Conservation (phyloP, 2,113 vertebrate species). For the Psittacula cyanocephala region DNA sequence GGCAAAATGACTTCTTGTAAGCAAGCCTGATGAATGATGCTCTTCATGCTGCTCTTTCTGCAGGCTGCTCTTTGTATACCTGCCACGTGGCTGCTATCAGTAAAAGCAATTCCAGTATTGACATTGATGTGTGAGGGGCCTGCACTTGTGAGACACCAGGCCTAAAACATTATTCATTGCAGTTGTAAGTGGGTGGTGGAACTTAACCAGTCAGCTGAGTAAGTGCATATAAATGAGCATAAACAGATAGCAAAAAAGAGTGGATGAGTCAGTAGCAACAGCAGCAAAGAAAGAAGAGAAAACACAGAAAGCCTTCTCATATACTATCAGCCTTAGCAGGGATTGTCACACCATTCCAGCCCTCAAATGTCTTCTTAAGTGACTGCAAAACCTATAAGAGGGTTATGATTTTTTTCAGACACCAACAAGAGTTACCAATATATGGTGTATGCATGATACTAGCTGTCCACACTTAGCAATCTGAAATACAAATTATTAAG, state of each 20-base stretch:
- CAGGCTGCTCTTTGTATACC: background rate
- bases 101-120: constrained; percentile 35
- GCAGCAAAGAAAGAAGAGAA: background rate
- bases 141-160: background rate
- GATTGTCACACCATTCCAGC: background rate
- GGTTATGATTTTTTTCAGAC: background rate
- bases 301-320: background rate
- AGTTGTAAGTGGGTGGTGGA: constrained; percentile 27
- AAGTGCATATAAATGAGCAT: background rate
- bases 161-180: constrained; percentile 32
- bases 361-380: background rate
- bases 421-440: background rate
- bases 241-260: background rate
- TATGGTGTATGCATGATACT: background rate
- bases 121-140: constrained; percentile 42
- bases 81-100: constrained; percentile 28
- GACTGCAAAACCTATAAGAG: background rate
- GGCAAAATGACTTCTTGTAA: background rate
- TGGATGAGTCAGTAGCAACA: background rate
- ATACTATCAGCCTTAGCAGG: background rate
- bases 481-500: background rate
- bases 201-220: constrained; percentile 28
- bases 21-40: constrained; percentile 6
- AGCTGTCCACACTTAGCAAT: background rate
- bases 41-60: background rate